A percentile compares a stretch with the other conserved stretches of the same genome.
phyloP scores from a whole-genome alignment of 2,888 invertebrate genomes.

The Aphrophora alni region DNA sequence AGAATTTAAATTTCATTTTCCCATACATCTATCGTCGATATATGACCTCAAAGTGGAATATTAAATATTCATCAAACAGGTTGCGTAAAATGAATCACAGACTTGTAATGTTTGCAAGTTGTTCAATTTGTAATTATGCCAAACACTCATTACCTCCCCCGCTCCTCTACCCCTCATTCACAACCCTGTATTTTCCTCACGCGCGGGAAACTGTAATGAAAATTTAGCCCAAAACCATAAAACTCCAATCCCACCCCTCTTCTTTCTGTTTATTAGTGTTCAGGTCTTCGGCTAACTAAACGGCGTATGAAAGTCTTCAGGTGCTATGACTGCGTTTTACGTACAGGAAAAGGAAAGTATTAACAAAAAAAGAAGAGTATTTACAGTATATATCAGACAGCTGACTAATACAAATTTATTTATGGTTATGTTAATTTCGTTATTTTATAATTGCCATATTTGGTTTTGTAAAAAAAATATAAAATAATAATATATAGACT shows the following conservation, averaged over 20 bases:
- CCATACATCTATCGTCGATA: background rate
- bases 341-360: too few relatives aligned
- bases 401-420: too few relatives aligned
- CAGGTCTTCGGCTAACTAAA: background rate
- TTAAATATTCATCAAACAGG: too few relatives aligned
- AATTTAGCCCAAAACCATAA: conserved; percentile 6
- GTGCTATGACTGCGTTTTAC: background rate
- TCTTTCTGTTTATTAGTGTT: background rate
- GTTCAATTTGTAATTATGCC: background rate
- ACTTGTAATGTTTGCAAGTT: background rate
- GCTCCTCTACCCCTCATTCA: background rate
- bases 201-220: conserved; percentile 2
- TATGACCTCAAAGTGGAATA: background rate
- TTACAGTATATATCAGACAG: too few relatives aligned
- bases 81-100: background rate
- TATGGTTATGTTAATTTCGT: too few relatives aligned
- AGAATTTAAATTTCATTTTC: too few relatives aligned
- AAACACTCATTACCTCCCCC: background rate
- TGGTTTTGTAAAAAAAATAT: too few relatives aligned
- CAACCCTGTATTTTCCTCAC: background rate
- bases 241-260: background rate
- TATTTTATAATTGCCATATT: too few relatives aligned
- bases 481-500: too few relatives aligned
- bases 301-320: background rate
- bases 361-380: too few relatives aligned